Percentiles rank a stretch among this genome's conserved stretches.
Evolutionary conservation across 2,888 invertebrate species (phyloP).

Genomic region (Chorisops tibialis): DNA sequence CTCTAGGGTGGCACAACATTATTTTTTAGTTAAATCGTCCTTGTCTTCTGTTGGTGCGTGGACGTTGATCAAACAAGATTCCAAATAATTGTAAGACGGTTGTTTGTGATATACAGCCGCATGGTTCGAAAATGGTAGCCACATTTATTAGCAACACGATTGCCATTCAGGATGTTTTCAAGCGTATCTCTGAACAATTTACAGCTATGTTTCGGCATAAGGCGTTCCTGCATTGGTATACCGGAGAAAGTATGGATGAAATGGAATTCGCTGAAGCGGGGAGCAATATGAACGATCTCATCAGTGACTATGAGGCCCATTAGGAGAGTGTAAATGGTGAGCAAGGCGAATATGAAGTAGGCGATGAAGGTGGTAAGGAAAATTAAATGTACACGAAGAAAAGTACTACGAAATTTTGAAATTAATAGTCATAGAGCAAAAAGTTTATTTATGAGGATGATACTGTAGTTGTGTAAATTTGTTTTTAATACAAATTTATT

Average conservation of each 20-base stretch:
- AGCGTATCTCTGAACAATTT: slow-evolving; percentile 81
- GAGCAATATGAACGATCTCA: slow-evolving; percentile 88
- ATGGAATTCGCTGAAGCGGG: slow-evolving; percentile 89
- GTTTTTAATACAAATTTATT: too few species aligned
- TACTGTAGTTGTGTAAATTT: too few species aligned
- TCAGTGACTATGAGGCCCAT: slow-evolving; percentile 86
- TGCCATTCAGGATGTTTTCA: slow-evolving; percentile 84
- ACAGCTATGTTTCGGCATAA: slow-evolving; percentile 90
- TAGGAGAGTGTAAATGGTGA: slow-evolving; percentile 73
- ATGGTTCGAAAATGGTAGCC: slow-evolving; percentile 84
- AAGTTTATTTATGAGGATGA: too few species aligned
- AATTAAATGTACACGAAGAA: slow-evolving; percentile 6
- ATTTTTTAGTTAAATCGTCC: too few species aligned
- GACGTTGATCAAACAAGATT: too few species aligned
- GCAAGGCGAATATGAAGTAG: slow-evolving; percentile 51
- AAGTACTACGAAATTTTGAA: too few species aligned
- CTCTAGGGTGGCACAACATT: too few species aligned
- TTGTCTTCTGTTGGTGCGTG: too few species aligned
- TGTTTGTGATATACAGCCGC: slow-evolving; percentile 81
- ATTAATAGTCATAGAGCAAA: too few species aligned
- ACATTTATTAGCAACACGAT: slow-evolving; percentile 87
- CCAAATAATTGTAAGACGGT: slow-evolving; percentile 87
- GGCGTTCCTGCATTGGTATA: slow-evolving; percentile 95
- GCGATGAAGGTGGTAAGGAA: slow-evolving; percentile 67
- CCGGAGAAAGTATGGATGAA: slow-evolving; percentile 89